These are phyloP conservation scores for Syngnathus acus DNA, from an alignment of 2,797 vertebrate genomes.

Conservation along the genomic window DNA sequence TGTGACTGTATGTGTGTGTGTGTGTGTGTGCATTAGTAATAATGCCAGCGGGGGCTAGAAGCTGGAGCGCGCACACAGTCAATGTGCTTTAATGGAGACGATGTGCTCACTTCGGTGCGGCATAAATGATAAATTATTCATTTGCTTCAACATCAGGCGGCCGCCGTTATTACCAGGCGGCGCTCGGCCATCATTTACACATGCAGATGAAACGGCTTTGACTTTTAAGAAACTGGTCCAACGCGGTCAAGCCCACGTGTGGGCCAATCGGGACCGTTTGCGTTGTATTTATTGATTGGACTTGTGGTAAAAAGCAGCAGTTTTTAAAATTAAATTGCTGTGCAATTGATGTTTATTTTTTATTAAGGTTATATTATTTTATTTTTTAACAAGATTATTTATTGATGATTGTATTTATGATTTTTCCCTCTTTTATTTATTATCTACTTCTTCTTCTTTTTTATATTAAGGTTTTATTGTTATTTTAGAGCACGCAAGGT, in stretches of 20 bases:
- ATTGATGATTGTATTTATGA: no score
- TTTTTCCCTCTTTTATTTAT: no score
- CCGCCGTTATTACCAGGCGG: conserved; percentile 38
- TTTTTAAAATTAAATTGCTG: no score
- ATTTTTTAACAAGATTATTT: no score
- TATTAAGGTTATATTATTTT: no score
- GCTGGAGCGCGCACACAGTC: conserved; percentile 45
- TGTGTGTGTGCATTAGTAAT: conserved; percentile 23
- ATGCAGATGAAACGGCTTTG: neutral
- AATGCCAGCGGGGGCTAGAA: conserved; percentile 36
- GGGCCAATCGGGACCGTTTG: neutral
- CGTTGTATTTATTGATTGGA: neutral
- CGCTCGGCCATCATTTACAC: conserved; percentile 41
- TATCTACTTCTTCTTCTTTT: no score
- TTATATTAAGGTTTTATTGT: no score
- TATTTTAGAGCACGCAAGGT: no score
- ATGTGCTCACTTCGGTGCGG: conserved; percentile 41
- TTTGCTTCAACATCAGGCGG: conserved; percentile 46
- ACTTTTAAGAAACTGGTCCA: conserved; percentile 9
- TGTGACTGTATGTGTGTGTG: conserved; percentile 4
- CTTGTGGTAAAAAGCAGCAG: no score
- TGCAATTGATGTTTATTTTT: no score
- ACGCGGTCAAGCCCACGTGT: neutral
- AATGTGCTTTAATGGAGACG: conserved; percentile 53
- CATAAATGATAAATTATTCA: conserved; percentile 64